Evolutionary conservation across 2,797 vertebrate genomes (phyloP).

Genomic region (Channallabes apus): DNA sequence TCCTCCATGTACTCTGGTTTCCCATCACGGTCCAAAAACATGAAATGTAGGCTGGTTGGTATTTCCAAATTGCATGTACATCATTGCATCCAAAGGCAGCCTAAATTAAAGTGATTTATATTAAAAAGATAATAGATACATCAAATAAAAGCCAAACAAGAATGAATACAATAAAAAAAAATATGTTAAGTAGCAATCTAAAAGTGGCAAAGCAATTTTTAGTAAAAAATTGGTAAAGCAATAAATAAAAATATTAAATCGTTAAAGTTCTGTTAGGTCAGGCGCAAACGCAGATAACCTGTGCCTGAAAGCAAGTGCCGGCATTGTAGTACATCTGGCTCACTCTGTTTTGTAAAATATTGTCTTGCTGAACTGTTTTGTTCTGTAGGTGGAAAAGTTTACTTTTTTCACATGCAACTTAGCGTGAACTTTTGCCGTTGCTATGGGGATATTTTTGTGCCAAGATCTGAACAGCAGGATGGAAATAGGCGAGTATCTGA

Average conservation of each 20-base stretch:
- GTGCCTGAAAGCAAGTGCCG: neutral
- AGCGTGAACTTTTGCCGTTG: neutral
- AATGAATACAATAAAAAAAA: neutral
- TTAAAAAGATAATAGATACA: neutral
- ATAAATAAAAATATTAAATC: too few species aligned
- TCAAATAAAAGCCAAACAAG: neutral
- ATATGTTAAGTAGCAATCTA: neutral
- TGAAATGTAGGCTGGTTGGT: too few species aligned
- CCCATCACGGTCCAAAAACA: too few species aligned
- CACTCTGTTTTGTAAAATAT: neutral
- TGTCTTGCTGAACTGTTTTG: neutral
- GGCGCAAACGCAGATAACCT: neutral
- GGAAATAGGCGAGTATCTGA: neutral
- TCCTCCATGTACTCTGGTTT: too few species aligned
- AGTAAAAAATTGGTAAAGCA: neutral
- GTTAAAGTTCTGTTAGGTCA: neutral
- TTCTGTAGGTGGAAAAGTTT: conserved; percentile 12
- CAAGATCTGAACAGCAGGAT: neutral
- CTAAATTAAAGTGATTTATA: too few species aligned
- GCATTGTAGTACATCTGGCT: neutral
- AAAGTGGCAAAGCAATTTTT: neutral
- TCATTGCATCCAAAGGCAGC: too few species aligned
- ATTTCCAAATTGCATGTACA: too few species aligned
- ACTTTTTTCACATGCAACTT: neutral
- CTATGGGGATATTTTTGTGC: conserved; percentile 17